These are phyloP conservation scores for Ursus arctos DNA, from an alignment of 2,113 vertebrate species.

Conservation along the genomic window DNA sequence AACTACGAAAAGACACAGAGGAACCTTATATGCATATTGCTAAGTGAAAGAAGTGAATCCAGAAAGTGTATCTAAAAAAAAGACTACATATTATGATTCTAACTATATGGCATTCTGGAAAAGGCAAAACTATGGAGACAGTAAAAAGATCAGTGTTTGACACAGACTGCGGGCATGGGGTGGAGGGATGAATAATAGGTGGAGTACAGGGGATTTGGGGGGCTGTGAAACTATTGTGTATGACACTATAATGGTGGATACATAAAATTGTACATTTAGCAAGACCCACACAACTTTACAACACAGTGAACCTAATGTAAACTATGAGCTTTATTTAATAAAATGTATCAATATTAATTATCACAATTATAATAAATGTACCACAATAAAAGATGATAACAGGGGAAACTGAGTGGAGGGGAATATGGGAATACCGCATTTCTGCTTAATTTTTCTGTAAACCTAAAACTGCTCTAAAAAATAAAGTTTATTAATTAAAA, in stretches of 20 bases:
- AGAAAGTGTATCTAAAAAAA: neutral
- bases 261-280: neutral
- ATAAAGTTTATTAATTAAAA: neutral
- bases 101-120: neutral
- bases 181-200: neutral
- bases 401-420: neutral
- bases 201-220: neutral
- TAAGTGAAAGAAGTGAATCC: neutral
- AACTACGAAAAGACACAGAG: neutral
- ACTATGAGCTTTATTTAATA: neutral
- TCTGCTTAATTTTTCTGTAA: neutral
- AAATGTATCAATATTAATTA: neutral
- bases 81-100: neutral
- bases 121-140: neutral
- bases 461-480: slow-evolving; percentile 30
- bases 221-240: neutral
- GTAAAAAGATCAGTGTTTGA: neutral
- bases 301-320: slow-evolving; percentile 13
- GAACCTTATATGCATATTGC: neutral
- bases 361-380: neutral
- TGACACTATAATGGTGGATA: neutral
- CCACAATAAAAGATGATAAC: neutral
- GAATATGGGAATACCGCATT: neutral
- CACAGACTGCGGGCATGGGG: neutral
- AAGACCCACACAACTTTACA: neutral